Base-by-base conservation (phyloP, 1,140 invertebrate genomes). In the Drosophila grimshawi region DNA sequence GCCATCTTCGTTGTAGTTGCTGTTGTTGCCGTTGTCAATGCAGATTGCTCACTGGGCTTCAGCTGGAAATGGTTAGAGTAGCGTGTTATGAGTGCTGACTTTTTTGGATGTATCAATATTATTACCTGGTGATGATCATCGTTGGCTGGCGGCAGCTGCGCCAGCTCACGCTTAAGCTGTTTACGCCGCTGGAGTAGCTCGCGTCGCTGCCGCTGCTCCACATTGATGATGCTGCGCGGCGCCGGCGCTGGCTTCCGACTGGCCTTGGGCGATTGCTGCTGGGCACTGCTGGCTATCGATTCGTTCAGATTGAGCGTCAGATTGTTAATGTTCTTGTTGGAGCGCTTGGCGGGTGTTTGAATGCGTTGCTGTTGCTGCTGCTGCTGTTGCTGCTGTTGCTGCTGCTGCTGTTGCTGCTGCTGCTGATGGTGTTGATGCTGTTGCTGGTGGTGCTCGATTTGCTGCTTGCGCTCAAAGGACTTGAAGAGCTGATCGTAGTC, bases 161-260 rank as follows among this genome's bases (percentile, higher is more conserved):
- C 85, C 49, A 90, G 52, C 7, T 90, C 76, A 2, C 52, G 59
- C n/a, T 80, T 86, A 5, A 90, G 43, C 45, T 90, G 86, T 49
- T 78, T 79, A 10, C 77, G 83, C 5, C 81, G 73, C 61, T 94
- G 94, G 64, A 94, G 94, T 59, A 94, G 92, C 75, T 94, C 76
- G 92, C 94, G 93, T 5, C 93, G 93, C 60, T 94, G 92, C 45
- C 81, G 67, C 46, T 85, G 78, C 68, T 89, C 80, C 39, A 81
- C 63, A 63, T 90, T 82, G 8, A 96, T 95, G n/a, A 96, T 95
- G n/a, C 95, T 95, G 4, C 91, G 67, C 0, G 88, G 88, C 32
- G 91, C 91, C 10, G 91, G 90, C 11, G 88, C 88, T 27, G 91
- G 91, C 27, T 92, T 92, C 1, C 89, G 75, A 30, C 53, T 86